These are phyloP conservation scores for Magallana angulata DNA, from an alignment of 1,140 invertebrate species.

Conservation along the genomic window DNA sequence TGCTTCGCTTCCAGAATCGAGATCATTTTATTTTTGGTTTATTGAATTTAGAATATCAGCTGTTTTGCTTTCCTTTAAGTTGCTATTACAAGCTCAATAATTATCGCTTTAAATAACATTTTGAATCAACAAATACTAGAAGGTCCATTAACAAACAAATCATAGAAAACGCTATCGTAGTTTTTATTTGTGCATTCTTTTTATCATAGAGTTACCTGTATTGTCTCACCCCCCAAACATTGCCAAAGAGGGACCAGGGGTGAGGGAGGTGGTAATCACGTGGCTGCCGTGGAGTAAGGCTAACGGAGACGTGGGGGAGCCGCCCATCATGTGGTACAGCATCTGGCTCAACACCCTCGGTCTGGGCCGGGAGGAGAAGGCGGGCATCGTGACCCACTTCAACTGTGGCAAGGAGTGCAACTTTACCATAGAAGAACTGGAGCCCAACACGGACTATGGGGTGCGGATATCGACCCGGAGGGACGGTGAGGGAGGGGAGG, in stretches of 20 bases:
- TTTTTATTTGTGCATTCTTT: slow-evolving; percentile 31
- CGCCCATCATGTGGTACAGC: slow-evolving; percentile 71
- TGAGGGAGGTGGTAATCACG: slow-evolving; percentile 65
- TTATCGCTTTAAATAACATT: not conserved
- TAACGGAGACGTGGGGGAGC: slow-evolving; percentile 71
- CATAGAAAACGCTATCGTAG: not conserved
- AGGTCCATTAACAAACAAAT: not conserved
- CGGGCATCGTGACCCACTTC: slow-evolving; percentile 67
- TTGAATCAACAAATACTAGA: too few species aligned
- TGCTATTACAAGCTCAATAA: not conserved
- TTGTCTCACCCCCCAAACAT: slow-evolving; percentile 66
- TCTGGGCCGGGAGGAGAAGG: slow-evolving; percentile 55
- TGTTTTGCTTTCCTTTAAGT: not conserved
- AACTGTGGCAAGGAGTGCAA: slow-evolving; percentile 67
- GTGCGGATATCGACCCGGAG: slow-evolving; percentile 67
- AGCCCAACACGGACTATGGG: slow-evolving; percentile 70
- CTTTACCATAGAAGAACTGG: slow-evolving; percentile 64
- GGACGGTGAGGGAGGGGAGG: slow-evolving; percentile 71
- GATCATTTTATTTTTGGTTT: too few species aligned
- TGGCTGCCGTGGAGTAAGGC: slow-evolving; percentile 71
- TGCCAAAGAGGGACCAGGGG: slow-evolving; percentile 55
- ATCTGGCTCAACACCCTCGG: slow-evolving; percentile 62
- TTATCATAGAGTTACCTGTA: slow-evolving; percentile 67
- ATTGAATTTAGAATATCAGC: too few species aligned
- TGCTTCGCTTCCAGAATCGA: too few species aligned